Conservation (phyloP, 2,797 vertebrate genomes). For the Sebastes hopkinsi region DNA sequence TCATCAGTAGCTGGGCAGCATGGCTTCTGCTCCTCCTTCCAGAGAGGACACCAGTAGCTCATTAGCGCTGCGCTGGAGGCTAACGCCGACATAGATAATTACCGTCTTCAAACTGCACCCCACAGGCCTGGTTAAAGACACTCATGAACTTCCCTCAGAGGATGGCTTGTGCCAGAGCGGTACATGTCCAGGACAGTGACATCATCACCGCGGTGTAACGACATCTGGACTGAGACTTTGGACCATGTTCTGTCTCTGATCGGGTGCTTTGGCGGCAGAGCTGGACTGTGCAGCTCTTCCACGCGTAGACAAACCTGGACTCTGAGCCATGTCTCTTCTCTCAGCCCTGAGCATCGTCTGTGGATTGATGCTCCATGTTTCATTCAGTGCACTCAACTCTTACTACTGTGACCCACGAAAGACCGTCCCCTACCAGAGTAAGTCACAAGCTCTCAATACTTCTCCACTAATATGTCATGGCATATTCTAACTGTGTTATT, state of each 20-base stretch:
- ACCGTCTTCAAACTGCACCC: not conserved
- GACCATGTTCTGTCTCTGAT: conserved; percentile 65
- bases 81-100: conserved; percentile 71
- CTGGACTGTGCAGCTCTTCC: conserved; percentile 53
- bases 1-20: conserved; percentile 59
- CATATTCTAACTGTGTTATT: not conserved
- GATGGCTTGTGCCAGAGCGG: conserved; percentile 9
- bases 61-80: conserved; percentile 69
- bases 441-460: conserved; percentile 34
- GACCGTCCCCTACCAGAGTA: conserved; percentile 78
- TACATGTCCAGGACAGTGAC: conserved; percentile 15
- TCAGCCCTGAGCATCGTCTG: conserved; percentile 60
- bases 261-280: conserved; percentile 45
- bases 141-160: not conserved
- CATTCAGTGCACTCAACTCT: conserved; percentile 28
- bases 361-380: conserved; percentile 67
- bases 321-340: conserved; percentile 76
- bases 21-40: conserved; percentile 62
- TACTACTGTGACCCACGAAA: conserved; percentile 74
- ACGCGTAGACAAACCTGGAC: conserved; percentile 39
- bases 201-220: not conserved
- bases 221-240: conserved; percentile 24
- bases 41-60: conserved; percentile 59
- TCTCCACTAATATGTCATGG: not conserved
- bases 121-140: not conserved